phyloP scores from a whole-genome alignment of 2,888 invertebrate genomes.

The Poecilobothrus nobilitatus region DNA sequence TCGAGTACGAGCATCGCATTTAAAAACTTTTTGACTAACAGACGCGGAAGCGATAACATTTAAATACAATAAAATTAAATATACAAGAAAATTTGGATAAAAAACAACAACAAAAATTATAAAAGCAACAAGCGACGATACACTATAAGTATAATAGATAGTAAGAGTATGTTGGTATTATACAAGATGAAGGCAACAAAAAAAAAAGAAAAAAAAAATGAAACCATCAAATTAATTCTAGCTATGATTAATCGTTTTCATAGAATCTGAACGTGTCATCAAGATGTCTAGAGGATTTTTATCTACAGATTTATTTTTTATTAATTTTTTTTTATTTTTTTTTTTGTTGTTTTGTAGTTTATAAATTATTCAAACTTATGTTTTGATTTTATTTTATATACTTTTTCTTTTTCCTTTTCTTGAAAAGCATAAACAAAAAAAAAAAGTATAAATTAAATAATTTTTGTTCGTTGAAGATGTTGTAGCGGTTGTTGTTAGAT shows the following conservation, averaged over 20 bases:
- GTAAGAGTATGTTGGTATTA: too few relatives aligned
- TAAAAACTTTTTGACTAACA: too few relatives aligned
- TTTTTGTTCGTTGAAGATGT: not conserved
- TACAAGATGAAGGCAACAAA: too few relatives aligned
- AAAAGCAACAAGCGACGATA: too few relatives aligned
- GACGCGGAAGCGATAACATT: too few relatives aligned
- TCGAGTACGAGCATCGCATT: too few relatives aligned
- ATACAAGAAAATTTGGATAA: too few relatives aligned
- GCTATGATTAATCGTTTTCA: conserved; percentile 7
- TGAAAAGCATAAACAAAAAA: not conserved
- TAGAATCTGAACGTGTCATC: conserved; percentile 11
- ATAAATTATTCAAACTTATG: not conserved
- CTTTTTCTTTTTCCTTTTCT: not conserved
- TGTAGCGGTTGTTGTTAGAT: not conserved
- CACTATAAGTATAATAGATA: too few relatives aligned
- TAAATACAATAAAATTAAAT: too few relatives aligned
- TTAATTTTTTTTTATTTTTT: not conserved
- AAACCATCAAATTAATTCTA: conserved; percentile 8
- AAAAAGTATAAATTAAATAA: not conserved
- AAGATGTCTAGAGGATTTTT: conserved; percentile 10
- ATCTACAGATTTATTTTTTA: not conserved
- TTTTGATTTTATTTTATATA: not conserved
- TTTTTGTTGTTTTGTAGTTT: too few relatives aligned
- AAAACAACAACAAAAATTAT: too few relatives aligned
- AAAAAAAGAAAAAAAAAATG: not conserved